Percentiles rank a stretch among this genome's conserved stretches.
Conservation (phyloP, 2,888 invertebrate species). For the Sesia bembeciformis region DNA sequence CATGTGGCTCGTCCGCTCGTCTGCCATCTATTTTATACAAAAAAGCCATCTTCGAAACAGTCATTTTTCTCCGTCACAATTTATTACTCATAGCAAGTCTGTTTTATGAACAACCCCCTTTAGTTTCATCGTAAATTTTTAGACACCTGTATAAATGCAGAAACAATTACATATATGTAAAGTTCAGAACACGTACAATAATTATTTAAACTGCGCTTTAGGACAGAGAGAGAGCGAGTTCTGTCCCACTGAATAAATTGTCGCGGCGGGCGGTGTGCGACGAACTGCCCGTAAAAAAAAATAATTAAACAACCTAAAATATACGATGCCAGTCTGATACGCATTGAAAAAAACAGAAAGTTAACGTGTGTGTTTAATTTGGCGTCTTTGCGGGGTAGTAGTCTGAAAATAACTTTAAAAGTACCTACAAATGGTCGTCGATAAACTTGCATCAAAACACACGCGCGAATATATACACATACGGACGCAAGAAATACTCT, state of each 20-base stretch:
- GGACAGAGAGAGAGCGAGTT: conserved; percentile 27
- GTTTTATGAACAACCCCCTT: no score
- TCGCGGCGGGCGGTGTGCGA: conserved; percentile 17
- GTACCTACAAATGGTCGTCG: no score
- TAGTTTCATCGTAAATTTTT: no score
- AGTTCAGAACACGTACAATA: not conserved
- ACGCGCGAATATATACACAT: no score
- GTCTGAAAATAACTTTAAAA: not conserved
- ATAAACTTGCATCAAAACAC: no score
- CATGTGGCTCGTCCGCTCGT: no score
- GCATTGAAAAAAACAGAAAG: not conserved
- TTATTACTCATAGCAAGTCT: no score
- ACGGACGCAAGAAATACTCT: no score
- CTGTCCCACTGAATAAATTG: conserved; percentile 52
- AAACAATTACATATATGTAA: not conserved
- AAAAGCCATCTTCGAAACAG: no score
- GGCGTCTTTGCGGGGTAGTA: not conserved
- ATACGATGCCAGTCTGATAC: conserved; percentile 19
- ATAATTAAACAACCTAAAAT: conserved; percentile 12
- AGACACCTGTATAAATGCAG: no score
- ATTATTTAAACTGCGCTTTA: conserved; percentile 28
- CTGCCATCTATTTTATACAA: no score
- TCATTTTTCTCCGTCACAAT: no score
- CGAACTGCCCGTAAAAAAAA: conserved; percentile 13
- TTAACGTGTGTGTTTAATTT: not conserved